These are phyloP conservation scores for Leptatherina wallacei DNA, from an alignment of 2,797 vertebrate species.

Conservation along the genomic window DNA sequence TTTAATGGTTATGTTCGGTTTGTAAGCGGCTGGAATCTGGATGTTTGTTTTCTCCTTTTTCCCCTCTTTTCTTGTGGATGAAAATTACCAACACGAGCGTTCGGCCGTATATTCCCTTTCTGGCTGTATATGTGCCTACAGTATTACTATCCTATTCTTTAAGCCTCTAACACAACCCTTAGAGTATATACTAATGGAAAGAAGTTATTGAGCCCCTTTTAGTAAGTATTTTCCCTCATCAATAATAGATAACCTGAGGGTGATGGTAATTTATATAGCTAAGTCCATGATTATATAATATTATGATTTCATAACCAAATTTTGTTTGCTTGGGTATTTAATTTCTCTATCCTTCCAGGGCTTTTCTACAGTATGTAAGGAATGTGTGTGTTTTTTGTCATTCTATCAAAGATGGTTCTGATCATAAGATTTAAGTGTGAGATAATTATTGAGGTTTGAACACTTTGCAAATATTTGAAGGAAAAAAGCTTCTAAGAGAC, in stretches of 20 bases:
- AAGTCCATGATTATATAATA: constrained; percentile 1
- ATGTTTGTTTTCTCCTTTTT: neutral
- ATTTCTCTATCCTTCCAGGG: neutral
- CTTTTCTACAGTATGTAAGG: neutral
- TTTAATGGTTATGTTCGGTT: neutral
- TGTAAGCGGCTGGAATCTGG: neutral
- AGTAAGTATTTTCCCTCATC: neutral
- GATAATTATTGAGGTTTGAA: too few species aligned
- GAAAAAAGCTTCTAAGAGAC: too few species aligned
- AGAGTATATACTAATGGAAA: neutral
- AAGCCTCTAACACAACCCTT: too few species aligned
- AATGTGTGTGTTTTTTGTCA: too few species aligned
- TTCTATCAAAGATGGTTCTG: neutral
- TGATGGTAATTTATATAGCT: neutral
- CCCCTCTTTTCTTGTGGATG: neutral
- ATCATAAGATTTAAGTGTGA: neutral
- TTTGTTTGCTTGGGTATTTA: neutral
- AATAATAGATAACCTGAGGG: neutral
- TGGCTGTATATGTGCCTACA: neutral
- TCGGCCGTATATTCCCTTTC: neutral
- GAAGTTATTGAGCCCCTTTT: neutral
- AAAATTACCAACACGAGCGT: too few species aligned
- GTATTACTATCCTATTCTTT: neutral
- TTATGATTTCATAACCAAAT: constrained; percentile 11
- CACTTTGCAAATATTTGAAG: too few species aligned